Evolutionary conservation across 1,140 invertebrate species (phyloP), one percentile per base, ranked within the genome.

Genomic region (Lordiphosa stackelbergi): DNA sequence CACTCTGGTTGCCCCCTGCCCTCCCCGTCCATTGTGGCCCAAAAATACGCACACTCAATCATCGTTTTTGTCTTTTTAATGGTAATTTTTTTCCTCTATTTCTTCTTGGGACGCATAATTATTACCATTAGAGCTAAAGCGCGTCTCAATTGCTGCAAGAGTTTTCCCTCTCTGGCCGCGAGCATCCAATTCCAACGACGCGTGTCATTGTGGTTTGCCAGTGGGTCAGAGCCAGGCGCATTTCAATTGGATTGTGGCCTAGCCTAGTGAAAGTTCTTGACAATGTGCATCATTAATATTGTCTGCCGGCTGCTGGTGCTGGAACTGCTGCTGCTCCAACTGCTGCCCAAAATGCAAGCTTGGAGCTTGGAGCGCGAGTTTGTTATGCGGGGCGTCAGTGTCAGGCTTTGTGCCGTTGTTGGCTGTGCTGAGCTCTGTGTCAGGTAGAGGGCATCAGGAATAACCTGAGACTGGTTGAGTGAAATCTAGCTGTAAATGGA

Each of bases 271-370:
- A 79, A 79, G 74, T 79, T 79, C 77, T 79, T 79, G 74, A 79
- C 74, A 79, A 79, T 79, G 74, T 79, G 74, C 74, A 79, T 79
- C 74, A 79, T 79, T 79, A 79, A 79, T 81, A 79, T 79, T 81
- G 74, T 79, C 74, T 81, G 11, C 36, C 28, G 36, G 22, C 12
- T 37, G 35, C 19, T 37, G 5, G 24, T 36, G 36, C 28, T 19
- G 19, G n/a, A n/a, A n/a, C 19, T 19, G 19, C 19, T 19, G 19
- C 19, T 19, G 19, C 19, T 19, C 19, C 19, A 19, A 19, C 19
- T 22, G 5, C 28, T 52, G 36, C 72, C 54, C 65, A 36, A 68
- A 58, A 69, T 72, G 73, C 73, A 65, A 60, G 57, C 59, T 43
- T 24, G 22, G 22, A 24, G 22, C 22, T 53, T 8, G 12, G 43